These are phyloP conservation scores for Pardosa pseudoannulata DNA, from an alignment of 2,888 invertebrate species.

Conservation along the genomic window DNA sequence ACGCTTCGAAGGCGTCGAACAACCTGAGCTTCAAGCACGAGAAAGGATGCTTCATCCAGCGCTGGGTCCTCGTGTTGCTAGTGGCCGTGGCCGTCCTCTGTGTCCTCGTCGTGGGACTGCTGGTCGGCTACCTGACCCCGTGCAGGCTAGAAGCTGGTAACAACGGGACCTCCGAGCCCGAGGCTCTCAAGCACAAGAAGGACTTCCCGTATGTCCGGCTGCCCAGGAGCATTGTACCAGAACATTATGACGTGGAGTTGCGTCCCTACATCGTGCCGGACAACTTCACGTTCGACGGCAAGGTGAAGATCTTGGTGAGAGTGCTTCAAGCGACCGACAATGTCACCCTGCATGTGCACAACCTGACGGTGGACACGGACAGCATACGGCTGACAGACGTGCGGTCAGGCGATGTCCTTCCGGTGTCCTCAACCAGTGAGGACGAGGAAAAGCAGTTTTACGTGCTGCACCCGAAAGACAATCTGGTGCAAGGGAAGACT, in stretches of 20 bases:
- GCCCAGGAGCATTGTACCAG: constrained; percentile 64
- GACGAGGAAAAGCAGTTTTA: constrained; percentile 82
- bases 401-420: not conserved
- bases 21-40: constrained; percentile 45
- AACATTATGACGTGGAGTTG: constrained; percentile 67
- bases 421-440: constrained; percentile 43
- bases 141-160: not conserved
- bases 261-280: constrained; percentile 61
- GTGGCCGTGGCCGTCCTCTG: not conserved
- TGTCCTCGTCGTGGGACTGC: constrained; percentile 46
- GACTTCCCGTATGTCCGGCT: constrained; percentile 45
- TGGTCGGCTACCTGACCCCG: constrained; percentile 50
- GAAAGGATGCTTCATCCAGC: constrained; percentile 52
- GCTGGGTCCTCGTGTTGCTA: constrained; percentile 26
- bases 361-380: constrained; percentile 82
- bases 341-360: constrained; percentile 86
- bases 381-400: constrained; percentile 78
- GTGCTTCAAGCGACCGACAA: constrained; percentile 82
- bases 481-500: constrained; percentile 81
- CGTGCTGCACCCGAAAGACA: constrained; percentile 82
- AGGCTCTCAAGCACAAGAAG: constrained; percentile 5
- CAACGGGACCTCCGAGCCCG: no score
- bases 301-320: constrained; percentile 78
- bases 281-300: constrained; percentile 71
- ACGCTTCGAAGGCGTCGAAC: constrained; percentile 5